Evolutionary conservation across 2,888 invertebrate species (phyloP), one percentile per base, ranked within the genome.

Genomic region (Lamellibrachia satsuma): DNA sequence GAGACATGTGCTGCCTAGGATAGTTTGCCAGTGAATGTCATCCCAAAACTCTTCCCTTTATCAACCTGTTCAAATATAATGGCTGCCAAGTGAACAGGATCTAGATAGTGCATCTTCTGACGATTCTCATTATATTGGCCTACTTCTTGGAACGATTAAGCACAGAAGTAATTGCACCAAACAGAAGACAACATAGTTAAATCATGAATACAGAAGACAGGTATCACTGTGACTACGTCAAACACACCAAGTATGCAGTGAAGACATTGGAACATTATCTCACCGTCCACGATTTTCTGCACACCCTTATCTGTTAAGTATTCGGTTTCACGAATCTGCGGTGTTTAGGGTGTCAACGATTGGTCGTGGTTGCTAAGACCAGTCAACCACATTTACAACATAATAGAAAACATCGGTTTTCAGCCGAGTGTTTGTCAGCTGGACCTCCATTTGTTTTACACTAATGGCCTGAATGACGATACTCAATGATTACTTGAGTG

Each of bases 301-400:
- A n/a, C n/a, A 3, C 75, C 75, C n/a, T 75, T 75, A 75, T 75
- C 75, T 15, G 75, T 22, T 22, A 75, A 75, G 75, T 75, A 22
- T 75, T 75, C 75, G 75, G 75, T 75, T 75, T 75, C 75, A 75
- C 75, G 75, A 75, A n/a, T 11, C 75, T 75, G 75, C 57, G 57
- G 57, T 57, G 11, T 15, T 2, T 57, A 15, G 15, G 15, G 15
- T 57, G 57, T 15, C 22, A 22, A 3, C 75, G 22, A 75, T 75
- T 2, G 15, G 4, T 4, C n/a, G 75, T 4, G 75, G 75, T 55
- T 75, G n/a, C 75, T 15, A 2, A 11, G 75, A 75, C 3, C 3
- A 75, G 75, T 60, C 9, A 60, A 75, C 75, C 75, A 75, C 75
- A 75, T 75, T 75, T 75, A 75, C 75, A 75, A 11, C 75, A 60